These are phyloP conservation scores for Tubulanus polymorphus DNA, from an alignment of 2,888 invertebrate genomes.

Conservation along the genomic window DNA sequence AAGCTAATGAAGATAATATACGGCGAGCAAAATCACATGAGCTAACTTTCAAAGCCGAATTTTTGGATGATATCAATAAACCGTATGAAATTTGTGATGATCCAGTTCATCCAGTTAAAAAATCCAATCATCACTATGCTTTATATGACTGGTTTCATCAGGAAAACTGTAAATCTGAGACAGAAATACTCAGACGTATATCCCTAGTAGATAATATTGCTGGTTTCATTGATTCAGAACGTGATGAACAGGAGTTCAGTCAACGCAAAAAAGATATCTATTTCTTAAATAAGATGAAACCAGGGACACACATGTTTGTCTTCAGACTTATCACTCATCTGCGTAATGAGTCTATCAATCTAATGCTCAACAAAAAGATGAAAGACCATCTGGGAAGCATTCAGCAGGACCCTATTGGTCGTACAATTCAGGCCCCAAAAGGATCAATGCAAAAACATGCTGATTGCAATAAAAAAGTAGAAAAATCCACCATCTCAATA, in stretches of 20 bases:
- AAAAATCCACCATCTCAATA: no score
- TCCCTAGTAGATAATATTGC: conserved; percentile 10
- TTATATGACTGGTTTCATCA: conserved; percentile 18
- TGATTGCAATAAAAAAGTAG: no score
- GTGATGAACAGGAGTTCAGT: conserved; percentile 14
- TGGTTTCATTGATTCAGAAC: conserved; percentile 9
- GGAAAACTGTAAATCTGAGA: conserved; percentile 9
- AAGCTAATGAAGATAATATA: conserved; percentile 4
- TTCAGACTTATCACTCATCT: neutral
- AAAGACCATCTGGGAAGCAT: no score
- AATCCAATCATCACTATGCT: conserved; percentile 3
- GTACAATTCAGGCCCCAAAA: no score
- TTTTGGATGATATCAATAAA: neutral
- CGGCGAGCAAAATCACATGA: neutral
- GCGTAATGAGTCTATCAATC: neutral
- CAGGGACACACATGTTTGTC: conserved; percentile 7
- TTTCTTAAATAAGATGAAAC: conserved; percentile 11
- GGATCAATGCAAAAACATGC: no score
- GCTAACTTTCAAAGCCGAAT: neutral
- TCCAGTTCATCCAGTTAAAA: conserved; percentile 4
- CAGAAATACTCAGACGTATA: conserved; percentile 7
- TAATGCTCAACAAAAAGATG: no score
- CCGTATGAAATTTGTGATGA: neutral
- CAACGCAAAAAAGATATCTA: conserved; percentile 8
- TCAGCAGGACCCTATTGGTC: no score